Evolutionary conservation across 37 sponge, comb jelly and placozoan genomes (phyloP).

Genomic region (Aplysina aerophoba): DNA sequence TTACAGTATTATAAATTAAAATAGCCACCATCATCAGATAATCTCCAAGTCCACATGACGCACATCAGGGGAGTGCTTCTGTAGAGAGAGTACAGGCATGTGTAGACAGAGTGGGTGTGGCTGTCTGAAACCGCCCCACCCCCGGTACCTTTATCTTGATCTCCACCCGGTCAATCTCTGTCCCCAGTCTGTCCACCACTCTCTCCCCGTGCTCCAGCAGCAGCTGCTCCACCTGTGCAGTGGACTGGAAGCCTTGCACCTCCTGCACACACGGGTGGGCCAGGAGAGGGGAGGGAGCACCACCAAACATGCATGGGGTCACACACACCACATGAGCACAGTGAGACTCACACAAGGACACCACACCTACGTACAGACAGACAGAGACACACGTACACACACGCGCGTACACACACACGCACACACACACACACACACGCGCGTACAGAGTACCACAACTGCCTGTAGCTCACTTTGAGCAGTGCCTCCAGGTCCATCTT

Average conservation of each 20-base stretch:
- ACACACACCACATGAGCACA: too few species aligned
- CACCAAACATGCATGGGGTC: neutral
- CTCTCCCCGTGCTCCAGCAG: slow-evolving; percentile 90
- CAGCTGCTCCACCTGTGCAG: slow-evolving; percentile 78
- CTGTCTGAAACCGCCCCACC: neutral
- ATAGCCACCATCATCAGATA: slow-evolving; percentile 42
- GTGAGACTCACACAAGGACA: neutral
- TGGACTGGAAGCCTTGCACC: slow-evolving; percentile 59
- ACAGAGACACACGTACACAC: too few species aligned
- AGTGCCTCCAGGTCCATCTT: slow-evolving; percentile 69
- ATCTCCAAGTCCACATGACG: slow-evolving; percentile 95
- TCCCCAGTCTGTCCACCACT: slow-evolving; percentile 79
- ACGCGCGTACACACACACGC: too few species aligned
- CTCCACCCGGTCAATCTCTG: slow-evolving; percentile 93
- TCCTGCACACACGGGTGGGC: slow-evolving; percentile 51
- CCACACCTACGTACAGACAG: neutral
- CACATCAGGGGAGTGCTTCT: slow-evolving; percentile 89
- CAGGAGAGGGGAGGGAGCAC: neutral
- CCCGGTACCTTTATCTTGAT: slow-evolving; percentile 67
- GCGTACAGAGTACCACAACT: neutral
- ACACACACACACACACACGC: neutral
- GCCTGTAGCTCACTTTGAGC: slow-evolving; percentile 38
- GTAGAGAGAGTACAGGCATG: slow-evolving; percentile 7
- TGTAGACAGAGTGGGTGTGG: neutral
- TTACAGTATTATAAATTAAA: too few species aligned